Base-by-base conservation (phyloP, 2,797 vertebrate species). In the Ficedula albicollis region DNA sequence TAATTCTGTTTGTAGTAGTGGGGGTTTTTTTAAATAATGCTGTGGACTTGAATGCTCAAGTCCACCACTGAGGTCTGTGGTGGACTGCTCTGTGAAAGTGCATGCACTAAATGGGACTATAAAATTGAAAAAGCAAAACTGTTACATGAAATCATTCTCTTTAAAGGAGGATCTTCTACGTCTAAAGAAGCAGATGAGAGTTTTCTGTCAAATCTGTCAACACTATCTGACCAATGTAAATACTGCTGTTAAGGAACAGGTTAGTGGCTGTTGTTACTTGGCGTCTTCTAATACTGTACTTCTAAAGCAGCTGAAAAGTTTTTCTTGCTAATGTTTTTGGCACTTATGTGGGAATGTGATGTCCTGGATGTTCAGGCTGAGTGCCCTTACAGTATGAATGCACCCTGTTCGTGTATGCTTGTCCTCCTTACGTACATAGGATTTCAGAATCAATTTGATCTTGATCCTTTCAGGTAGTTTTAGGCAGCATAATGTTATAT, bases 201-300 rank as follows among this genome's bases (percentile, higher is more conserved):
- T 99, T 62, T 99, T 99, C 97, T 99, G 99, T 97, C 98, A 99
- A 98, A 99, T 99, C 98, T 99, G 99, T 97, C 99, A 99, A 97
- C 99, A 99, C 98, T 99, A 99, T 98, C 98, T 99, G 98, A 99
- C 99, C 96, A 99, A 99, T 73, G 99, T 99, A 98, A 99, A 99
- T 98, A 99, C 99, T 94, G 98, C 99, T 82, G 99, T 99, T 97
- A 99, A 99, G 98, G 99, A 99, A 96, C 99, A 99, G 99, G 99
- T 99, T 90, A 97, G 95, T 96, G 93, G 72, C 84, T 79, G 13
- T 49, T 88, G 21, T 36, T 32, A 23, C 22, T 52, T 72, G 4
- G n/a, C 36, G 20, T 76, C 59, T 63, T 69, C 36, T 52, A 51
- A 59, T 77, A 26, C 12, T 49, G 17, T 14, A 21, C 39, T 69